These are phyloP conservation scores for Zoanthus sansibaricus DNA, from an alignment of 92 coral and sea anemone species.

Conservation along the genomic window DNA sequence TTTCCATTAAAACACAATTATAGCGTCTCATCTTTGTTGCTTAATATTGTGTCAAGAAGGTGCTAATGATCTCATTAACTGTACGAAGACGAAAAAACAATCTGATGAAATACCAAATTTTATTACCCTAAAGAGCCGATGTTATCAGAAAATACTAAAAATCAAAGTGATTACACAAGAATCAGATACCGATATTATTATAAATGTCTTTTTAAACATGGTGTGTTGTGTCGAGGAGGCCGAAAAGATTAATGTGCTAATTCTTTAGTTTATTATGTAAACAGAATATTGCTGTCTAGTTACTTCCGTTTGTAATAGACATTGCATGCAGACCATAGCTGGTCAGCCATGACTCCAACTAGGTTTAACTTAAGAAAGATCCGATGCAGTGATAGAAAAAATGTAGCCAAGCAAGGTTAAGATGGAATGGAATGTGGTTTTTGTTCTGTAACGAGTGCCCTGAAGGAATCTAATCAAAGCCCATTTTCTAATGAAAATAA, in stretches of 20 bases:
- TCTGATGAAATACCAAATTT: slow-evolving; percentile 1
- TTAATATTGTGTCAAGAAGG: slow-evolving; percentile 25
- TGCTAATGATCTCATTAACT: slow-evolving; percentile 43
- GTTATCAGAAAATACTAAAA: not conserved
- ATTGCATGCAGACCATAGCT: not conserved
- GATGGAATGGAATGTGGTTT: not conserved
- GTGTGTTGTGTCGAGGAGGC: not conserved
- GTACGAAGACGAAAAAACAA: slow-evolving; percentile 22
- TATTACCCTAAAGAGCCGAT: not conserved
- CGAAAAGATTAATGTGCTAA: not conserved
- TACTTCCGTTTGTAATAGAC: not conserved
- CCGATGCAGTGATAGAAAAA: not conserved
- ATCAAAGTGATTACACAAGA: not conserved
- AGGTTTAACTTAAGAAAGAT: slow-evolving; percentile 17
- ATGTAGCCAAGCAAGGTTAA: not conserved
- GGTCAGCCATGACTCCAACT: not conserved
- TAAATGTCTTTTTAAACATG: not conserved
- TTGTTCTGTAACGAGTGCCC: not conserved
- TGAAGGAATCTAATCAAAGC: not conserved
- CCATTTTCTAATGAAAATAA: not conserved
- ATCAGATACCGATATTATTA: not conserved
- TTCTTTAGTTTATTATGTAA: not conserved
- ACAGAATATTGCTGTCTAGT: not conserved
- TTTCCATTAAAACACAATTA: not conserved
- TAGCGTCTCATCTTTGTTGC: slow-evolving; percentile 5